Conservation (phyloP, 2,797 vertebrate genomes). For the Mustela erminea region DNA sequence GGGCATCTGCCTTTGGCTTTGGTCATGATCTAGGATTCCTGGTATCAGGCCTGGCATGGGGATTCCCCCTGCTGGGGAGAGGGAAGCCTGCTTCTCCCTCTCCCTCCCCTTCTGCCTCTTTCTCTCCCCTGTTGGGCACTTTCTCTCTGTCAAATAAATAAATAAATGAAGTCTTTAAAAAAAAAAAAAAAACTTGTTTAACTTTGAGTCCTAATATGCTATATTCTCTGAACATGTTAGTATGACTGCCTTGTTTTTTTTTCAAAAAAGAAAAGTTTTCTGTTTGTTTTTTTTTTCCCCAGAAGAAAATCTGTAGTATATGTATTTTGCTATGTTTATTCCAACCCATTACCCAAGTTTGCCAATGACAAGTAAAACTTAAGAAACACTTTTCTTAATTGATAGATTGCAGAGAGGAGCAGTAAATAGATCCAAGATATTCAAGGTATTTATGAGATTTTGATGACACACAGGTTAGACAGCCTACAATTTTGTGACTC, state of each 20-base stretch:
- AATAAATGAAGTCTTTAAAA: too few relatives aligned
- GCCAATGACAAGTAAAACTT: conserved; percentile 27
- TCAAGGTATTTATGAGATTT: conserved; percentile 11
- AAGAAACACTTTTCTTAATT: conserved; percentile 30
- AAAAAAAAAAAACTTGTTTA: not conserved
- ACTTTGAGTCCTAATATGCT: not conserved
- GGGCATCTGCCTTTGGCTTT: too few relatives aligned
- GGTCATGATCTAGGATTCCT: too few relatives aligned
- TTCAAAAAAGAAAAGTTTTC: not conserved
- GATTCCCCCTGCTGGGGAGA: too few relatives aligned
- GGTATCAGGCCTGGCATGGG: too few relatives aligned
- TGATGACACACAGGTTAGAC: not conserved
- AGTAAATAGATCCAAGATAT: conserved; percentile 1
- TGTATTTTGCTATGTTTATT: conserved; percentile 48
- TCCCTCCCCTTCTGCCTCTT: too few relatives aligned
- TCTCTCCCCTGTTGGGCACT: too few relatives aligned
- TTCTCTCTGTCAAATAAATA: too few relatives aligned
- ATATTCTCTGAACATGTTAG: not conserved
- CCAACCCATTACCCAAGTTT: not conserved
- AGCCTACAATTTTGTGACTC: not conserved
- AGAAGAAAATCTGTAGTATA: not conserved
- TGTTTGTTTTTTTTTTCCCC: not conserved
- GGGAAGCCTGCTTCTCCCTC: too few relatives aligned
- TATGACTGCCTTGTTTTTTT: not conserved
- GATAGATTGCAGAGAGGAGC: not conserved